phyloP scores from a whole-genome alignment of 1,140 invertebrate species.

The Maniola jurtina region DNA sequence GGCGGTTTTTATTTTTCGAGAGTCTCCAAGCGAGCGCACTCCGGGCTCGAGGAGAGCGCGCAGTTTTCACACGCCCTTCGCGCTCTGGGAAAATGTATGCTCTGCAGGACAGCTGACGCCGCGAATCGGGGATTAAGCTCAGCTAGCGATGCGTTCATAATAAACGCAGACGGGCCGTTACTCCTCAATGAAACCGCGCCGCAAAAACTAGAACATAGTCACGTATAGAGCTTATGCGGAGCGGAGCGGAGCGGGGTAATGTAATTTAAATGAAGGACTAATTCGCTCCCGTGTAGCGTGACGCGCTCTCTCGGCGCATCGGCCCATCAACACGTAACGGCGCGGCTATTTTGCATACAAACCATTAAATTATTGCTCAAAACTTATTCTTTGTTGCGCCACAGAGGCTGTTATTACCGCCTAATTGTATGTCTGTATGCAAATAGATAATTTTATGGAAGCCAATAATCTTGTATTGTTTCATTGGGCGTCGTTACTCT shows the following conservation, averaged over 20 bases:
- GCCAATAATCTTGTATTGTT: conserved; percentile 50
- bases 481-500: conserved; percentile 4
- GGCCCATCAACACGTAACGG: conserved; percentile 74
- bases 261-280: conserved; percentile 76
- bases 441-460: conserved; percentile 73
- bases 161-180: conserved; percentile 46
- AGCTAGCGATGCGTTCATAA: conserved; percentile 52
- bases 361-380: conserved; percentile 78
- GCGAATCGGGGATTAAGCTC: conserved; percentile 32
- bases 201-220: conserved; percentile 52
- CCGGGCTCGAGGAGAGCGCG: conserved; percentile 41
- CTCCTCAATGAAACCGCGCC: conserved; percentile 43
- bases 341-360: conserved; percentile 76
- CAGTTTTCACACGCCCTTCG: conserved; percentile 69
- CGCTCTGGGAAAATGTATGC: conserved; percentile 54
- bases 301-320: conserved; percentile 65
- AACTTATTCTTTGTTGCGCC: conserved; percentile 77
- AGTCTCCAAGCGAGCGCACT: conserved; percentile 60
- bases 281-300: conserved; percentile 69
- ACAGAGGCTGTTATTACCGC: conserved; percentile 73
- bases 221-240: conserved; percentile 46
- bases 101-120: conserved; percentile 39
- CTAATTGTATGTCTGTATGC: conserved; percentile 75
- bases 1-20: conserved; percentile 76
- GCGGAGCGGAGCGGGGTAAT: conserved; percentile 47